Conservation (phyloP, 2,888 invertebrate genomes). For the Tetanocera ferruginea region DNA sequence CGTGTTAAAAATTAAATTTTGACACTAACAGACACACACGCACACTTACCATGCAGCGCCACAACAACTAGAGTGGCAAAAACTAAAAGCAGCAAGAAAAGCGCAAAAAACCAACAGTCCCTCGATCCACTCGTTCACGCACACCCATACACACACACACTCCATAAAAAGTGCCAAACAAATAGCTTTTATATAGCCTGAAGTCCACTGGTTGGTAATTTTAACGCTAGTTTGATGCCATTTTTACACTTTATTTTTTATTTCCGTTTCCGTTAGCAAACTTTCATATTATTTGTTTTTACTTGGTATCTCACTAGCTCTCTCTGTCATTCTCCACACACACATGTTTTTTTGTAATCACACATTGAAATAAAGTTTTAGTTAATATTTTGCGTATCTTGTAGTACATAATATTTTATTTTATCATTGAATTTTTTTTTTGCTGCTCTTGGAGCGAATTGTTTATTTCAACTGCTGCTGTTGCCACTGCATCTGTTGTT, state of each 20-base stretch:
- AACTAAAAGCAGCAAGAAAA: background rate
- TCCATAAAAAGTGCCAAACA: slow-evolving; percentile 3
- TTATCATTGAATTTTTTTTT: background rate
- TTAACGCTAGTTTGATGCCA: slow-evolving; percentile 27
- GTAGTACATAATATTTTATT: background rate
- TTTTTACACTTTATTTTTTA: slow-evolving; percentile 13
- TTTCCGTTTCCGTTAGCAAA: background rate
- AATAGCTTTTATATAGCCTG: background rate
- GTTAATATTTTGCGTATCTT: slow-evolving; percentile 7
- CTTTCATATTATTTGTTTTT: background rate
- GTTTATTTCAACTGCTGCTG: background rate
- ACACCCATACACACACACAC: background rate
- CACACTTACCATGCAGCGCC: background rate
- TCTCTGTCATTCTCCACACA: background rate
- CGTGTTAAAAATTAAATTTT: slow-evolving; percentile 26
- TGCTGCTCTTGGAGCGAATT: background rate
- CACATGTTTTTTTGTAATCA: background rate
- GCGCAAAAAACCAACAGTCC: slow-evolving; percentile 1
- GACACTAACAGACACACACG: slow-evolving; percentile 13
- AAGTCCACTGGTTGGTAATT: slow-evolving; percentile 33
- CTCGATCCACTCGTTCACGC: background rate
- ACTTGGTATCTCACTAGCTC: background rate
- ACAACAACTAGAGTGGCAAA: slow-evolving; percentile 4
- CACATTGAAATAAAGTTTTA: slow-evolving; percentile 10
- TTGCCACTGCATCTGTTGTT: slow-evolving; percentile 36